Base-by-base conservation (phyloP, 2,888 invertebrate species). In the Heliconius ethilla region DNA sequence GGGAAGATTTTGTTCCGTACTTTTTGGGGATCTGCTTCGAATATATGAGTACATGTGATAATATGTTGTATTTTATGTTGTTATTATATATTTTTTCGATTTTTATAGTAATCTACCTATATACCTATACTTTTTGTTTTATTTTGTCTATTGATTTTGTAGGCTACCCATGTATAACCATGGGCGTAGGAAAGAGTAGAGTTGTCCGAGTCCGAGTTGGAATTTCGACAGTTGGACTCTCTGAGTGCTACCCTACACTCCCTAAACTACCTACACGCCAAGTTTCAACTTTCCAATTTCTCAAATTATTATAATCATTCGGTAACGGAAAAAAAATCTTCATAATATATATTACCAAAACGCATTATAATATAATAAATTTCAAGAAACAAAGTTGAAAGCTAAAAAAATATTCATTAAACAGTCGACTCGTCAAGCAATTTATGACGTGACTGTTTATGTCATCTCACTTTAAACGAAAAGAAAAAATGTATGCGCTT, bases 371-470 rank as follows among this genome's bases (percentile, higher is more conserved):
- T 63, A 74, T 74, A 33, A 73, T 62, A 65, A 40, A 25, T 63
- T 72, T 33, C 15, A 72, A 65, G 45, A 74, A 65, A 74, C 11
- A 18, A 9, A 18, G 25, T 62, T 74, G 25, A 62, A 37, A 13
- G 27, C 40, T 27, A 22, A 63, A 63, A 74, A 65, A 62, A 45
- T 45, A 65, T 45, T 40, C 74, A 65, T 74, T 74, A 74, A 74
- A 74, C 62, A 74, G 45, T 74, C 63, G 29, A 74, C 63, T 74
- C 74, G 63, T 74, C 74, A 65, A 74, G 63, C 27, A 74, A 74
- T 74, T 74, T 74, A 22, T 74, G 74, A 74, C 63, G 63, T 45
- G 63, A 27, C 74, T 74, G 63, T 74, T 74, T 74, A 74, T 74
- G 74, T 74, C 74, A 74, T 65, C 63, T 74, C 63, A 74, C 45